Base-by-base conservation (phyloP, 1,140 invertebrate species). In the Hylyphantes graminicola region DNA sequence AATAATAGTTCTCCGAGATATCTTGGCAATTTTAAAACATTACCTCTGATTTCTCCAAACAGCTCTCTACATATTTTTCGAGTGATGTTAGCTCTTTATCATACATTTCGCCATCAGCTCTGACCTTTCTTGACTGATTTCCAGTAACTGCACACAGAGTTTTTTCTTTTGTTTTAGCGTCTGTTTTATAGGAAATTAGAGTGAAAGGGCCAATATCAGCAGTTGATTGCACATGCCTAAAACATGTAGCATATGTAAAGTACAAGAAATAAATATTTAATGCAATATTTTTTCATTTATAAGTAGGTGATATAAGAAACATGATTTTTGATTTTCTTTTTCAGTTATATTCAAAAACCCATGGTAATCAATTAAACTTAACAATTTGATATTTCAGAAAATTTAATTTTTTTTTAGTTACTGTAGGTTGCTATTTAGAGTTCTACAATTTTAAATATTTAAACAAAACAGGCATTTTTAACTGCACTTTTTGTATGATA, bases 121-220 rank as follows among this genome's bases (percentile, higher is more conserved):
- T 54, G 2, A 85, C 73, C 53, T 50, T 8, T 35, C 51, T 11
- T 15, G 82, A 73, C 70, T 76, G 63, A 53, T 85, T 54, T 9
- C 82, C 82, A 12, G 73, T 77, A 12, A 85, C 82, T 17, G 82
- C 82, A n/a, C 74, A 15, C 21, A 85, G 76, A 77, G 77, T 11
- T 48, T 57, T 85, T 59, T 85, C 73, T 67, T 68, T 85, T n/a
- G 76, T 53, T 51, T 85, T 85, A 54, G 11, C 54, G 7, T 35
- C 61, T 50, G 35, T 35, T 35, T 82, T 82, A 13, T 70, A 48
- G 5, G 82, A 70, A 35, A 61, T 68, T 17, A 85, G 61, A 51
- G 77, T 54, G 72, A 85, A 85, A 59, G n/a, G n/a, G 15, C 74
- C 73, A 51, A 85, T 17, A 7, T 85, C 82, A 21, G 9, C 9